Percentiles rank a stretch among this genome's conserved stretches.
These are phyloP conservation scores for Lissonota sp. DNA, from an alignment of 2,888 invertebrate species.

Conservation along the genomic window DNA sequence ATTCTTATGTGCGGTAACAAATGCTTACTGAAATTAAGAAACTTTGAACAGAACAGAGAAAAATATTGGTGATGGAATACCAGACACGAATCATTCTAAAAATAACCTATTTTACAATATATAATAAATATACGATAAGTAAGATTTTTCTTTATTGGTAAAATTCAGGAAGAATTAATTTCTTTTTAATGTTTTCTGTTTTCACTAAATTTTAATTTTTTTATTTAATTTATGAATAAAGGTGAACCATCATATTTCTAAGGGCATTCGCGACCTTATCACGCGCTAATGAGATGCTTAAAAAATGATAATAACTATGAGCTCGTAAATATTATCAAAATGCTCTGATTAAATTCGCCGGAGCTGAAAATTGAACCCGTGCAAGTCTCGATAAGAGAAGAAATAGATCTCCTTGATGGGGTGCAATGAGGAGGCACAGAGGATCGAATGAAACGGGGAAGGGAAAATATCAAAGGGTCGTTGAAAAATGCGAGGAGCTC, in stretches of 20 bases:
- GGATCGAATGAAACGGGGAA: conserved; percentile 38
- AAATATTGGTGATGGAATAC: no score
- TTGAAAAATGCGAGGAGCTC: conserved; percentile 35
- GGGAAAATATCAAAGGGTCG: conserved; percentile 39
- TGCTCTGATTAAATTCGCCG: conserved; percentile 41
- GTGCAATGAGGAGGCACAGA: conserved; percentile 26
- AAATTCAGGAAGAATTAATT: no score
- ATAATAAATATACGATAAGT: no score
- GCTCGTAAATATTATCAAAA: conserved; percentile 35
- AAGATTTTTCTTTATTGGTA: no score
- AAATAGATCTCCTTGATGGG: conserved; percentile 8
- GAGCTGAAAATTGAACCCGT: conserved; percentile 43
- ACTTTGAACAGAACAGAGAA: no score
- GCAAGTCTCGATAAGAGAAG: conserved; percentile 51
- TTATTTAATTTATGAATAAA: no score
- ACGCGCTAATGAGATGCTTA: not conserved
- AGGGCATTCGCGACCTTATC: conserved; percentile 29
- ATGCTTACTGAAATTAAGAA: no score
- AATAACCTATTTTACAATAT: no score
- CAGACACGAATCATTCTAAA: no score
- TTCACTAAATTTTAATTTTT: no score
- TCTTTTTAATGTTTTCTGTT: no score
- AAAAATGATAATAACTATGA: conserved; percentile 17
- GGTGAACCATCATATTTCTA: not conserved
- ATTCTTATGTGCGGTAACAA: no score